Conservation (phyloP, 1,140 invertebrate species). For the Hyphantria cunea region DNA sequence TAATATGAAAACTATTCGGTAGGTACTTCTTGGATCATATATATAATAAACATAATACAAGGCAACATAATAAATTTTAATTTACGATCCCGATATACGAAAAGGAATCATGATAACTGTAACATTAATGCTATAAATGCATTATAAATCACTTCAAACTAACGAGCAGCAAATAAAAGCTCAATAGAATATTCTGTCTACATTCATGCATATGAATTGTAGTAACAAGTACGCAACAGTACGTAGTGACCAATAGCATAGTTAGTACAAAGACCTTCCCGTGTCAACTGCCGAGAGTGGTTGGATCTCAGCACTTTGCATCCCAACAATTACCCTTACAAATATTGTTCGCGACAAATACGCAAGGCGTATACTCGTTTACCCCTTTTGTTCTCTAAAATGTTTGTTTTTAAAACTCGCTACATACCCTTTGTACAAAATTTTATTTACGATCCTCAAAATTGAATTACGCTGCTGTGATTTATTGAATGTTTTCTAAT, state of each 20-base stretch:
- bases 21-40: too few relatives aligned
- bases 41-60: too few relatives aligned
- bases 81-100: not conserved
- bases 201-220: too few relatives aligned
- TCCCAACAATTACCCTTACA: conserved; percentile 72
- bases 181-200: conserved; percentile 13
- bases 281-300: conserved; percentile 43
- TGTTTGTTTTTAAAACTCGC: conserved; percentile 72
- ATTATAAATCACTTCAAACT: conserved; percentile 15
- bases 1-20: too few relatives aligned
- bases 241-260: conserved; percentile 3
- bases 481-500: conserved; percentile 70
- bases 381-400: conserved; percentile 63
- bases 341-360: conserved; percentile 67
- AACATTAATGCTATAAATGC: conserved; percentile 12
- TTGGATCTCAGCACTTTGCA: conserved; percentile 73
- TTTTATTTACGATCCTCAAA: conserved; percentile 63
- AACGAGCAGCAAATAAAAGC: conserved; percentile 23
- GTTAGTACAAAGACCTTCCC: conserved; percentile 49
- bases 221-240: conserved; percentile 7
- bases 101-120: conserved; percentile 14
- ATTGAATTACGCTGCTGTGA: conserved; percentile 51
- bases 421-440: conserved; percentile 55
- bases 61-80: conserved; percentile 1
- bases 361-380: conserved; percentile 59